A percentile compares a stretch with the other conserved stretches of the same genome.
Conservation (phyloP, 2,797 vertebrate species). For the Arrhamphus sclerolepis region DNA sequence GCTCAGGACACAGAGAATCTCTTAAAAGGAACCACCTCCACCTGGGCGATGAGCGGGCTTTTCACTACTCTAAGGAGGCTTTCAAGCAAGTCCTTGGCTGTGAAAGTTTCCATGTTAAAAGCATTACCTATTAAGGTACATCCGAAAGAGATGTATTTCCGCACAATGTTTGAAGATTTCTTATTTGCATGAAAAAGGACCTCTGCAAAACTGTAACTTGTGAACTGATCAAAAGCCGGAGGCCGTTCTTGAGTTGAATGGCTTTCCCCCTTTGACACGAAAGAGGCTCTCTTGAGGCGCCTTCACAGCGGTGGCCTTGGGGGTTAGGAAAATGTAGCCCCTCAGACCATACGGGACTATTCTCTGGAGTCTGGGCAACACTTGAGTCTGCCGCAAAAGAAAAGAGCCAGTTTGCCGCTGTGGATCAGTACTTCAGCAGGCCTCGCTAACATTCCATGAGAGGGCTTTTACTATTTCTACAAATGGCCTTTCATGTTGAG, state of each 20-base stretch:
- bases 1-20: conserved; percentile 48
- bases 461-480: conserved; percentile 72
- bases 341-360: conserved; percentile 74
- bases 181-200: conserved; percentile 83
- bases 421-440: conserved; percentile 70
- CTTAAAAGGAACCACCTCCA: conserved; percentile 70
- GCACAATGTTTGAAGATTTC: conserved; percentile 80
- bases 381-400: conserved; percentile 74
- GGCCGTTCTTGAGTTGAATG: conserved; percentile 77
- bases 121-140: conserved; percentile 76
- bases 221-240: conserved; percentile 86
- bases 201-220: conserved; percentile 85
- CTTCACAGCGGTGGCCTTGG: conserved; percentile 82
- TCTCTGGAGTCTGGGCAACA: conserved; percentile 75
- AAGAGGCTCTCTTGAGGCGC: conserved; percentile 83
- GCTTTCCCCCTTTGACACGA: conserved; percentile 84
- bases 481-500: conserved; percentile 71
- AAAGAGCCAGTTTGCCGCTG: conserved; percentile 68
- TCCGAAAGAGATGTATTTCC: conserved; percentile 82
- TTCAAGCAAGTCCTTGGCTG: conserved; percentile 78
- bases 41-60: conserved; percentile 73
- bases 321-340: conserved; percentile 83
- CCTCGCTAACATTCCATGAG: conserved; percentile 76
- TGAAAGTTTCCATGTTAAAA: conserved; percentile 79
- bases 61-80: conserved; percentile 73